These are phyloP conservation scores for Orthosia cruda DNA, from an alignment of 2,888 invertebrate genomes.

Conservation along the genomic window DNA sequence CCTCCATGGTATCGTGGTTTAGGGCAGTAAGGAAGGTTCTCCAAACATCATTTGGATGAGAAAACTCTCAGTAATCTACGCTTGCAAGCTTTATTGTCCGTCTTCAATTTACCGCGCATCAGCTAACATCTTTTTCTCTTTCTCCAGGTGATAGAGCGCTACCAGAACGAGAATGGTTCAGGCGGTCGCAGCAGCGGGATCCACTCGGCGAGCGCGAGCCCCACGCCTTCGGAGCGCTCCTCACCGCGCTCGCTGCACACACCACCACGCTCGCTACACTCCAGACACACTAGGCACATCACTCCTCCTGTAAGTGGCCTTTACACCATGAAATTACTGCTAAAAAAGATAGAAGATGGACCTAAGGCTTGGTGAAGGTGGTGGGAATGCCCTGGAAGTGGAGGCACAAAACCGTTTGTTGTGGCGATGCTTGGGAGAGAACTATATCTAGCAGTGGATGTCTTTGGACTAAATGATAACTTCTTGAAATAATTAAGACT, in stretches of 20 bases:
- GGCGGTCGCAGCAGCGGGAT: slow-evolving; percentile 92
- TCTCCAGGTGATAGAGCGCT: slow-evolving; percentile 93
- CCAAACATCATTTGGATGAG: not conserved
- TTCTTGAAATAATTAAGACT: too few species aligned
- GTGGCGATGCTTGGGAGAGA: too few species aligned
- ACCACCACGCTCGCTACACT: slow-evolving; percentile 72
- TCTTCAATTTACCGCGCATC: too few species aligned
- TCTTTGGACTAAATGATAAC: not conserved
- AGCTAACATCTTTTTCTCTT: not conserved
- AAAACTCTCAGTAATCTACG: not conserved
- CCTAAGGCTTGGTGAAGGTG: not conserved
- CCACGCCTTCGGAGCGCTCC: slow-evolving; percentile 88
- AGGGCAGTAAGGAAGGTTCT: not conserved
- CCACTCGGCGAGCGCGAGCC: slow-evolving; percentile 90
- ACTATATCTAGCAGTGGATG: not conserved
- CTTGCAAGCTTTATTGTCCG: too few species aligned
- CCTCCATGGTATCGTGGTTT: not conserved
- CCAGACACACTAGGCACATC: slow-evolving; percentile 82
- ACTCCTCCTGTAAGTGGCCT: slow-evolving; percentile 85
- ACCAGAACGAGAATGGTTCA: slow-evolving; percentile 92
- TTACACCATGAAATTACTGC: not conserved
- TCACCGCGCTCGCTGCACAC: slow-evolving; percentile 86
- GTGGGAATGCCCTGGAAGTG: not conserved
- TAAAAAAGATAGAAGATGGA: not conserved
- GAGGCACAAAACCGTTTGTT: too few species aligned